These are phyloP conservation scores for Cheumatopsyche charites DNA, from an alignment of 1,140 invertebrate genomes.

Conservation along the genomic window DNA sequence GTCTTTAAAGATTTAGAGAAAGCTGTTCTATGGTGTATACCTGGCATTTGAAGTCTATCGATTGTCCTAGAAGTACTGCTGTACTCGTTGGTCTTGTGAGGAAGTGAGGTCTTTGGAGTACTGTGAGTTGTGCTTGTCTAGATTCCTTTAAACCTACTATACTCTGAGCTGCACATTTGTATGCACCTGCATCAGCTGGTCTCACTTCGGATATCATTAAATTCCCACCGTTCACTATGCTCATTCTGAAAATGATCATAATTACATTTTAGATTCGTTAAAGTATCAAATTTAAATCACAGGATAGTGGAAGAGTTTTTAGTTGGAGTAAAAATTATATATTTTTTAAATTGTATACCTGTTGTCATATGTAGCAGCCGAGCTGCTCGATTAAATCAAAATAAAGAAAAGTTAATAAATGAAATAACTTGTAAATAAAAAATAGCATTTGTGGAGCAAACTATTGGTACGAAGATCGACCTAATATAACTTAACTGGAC, in stretches of 20 bases:
- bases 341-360: too few species aligned
- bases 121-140: slow-evolving; percentile 74
- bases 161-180: slow-evolving; percentile 86
- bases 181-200: slow-evolving; percentile 82
- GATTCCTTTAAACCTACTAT: slow-evolving; percentile 84
- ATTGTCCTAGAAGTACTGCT: slow-evolving; percentile 59
- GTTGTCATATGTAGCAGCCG: too few species aligned
- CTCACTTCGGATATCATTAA: slow-evolving; percentile 83
- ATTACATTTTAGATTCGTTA: too few species aligned
- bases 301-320: too few species aligned
- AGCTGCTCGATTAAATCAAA: too few species aligned
- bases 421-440: too few species aligned
- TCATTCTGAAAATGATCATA: slow-evolving; percentile 50
- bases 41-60: slow-evolving; percentile 61
- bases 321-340: too few species aligned
- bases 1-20: not conserved
- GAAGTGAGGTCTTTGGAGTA: slow-evolving; percentile 64
- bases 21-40: slow-evolving; percentile 50
- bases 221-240: slow-evolving; percentile 75
- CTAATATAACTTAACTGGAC: too few species aligned
- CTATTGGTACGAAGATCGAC: too few species aligned
- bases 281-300: too few species aligned
- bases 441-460: too few species aligned
- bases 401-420: too few species aligned
- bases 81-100: slow-evolving; percentile 58